Evolutionary conservation across 2,113 vertebrate genomes (phyloP).

Genomic region (Pionites leucogaster): DNA sequence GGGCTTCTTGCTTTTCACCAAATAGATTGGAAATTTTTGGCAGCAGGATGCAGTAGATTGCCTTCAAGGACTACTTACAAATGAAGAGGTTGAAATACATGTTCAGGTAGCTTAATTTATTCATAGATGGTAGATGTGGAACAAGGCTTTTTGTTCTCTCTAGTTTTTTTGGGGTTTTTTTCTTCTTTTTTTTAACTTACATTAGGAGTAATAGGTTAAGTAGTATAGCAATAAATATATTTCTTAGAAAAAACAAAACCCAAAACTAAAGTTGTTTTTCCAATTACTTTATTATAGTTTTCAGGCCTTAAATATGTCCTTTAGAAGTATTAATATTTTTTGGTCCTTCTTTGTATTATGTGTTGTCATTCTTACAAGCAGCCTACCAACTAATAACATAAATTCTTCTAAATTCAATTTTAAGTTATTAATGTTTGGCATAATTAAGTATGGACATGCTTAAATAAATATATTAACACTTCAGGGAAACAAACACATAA

Average conservation of each 20-base stretch:
- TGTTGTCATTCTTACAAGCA: neutral
- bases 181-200: neutral
- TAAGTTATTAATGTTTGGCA: neutral
- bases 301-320: neutral
- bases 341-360: neutral
- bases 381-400: neutral
- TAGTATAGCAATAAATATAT: neutral
- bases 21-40: constrained; percentile 85
- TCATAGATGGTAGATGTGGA: neutral
- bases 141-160: neutral
- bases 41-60: constrained; percentile 84
- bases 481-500: neutral
- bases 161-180: neutral
- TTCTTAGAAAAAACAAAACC: neutral
- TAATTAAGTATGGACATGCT: neutral
- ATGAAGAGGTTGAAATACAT: constrained; percentile 81
- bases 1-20: neutral
- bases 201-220: neutral
- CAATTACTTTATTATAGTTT: neutral
- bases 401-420: neutral
- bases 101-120: constrained; percentile 78
- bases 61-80: constrained; percentile 82
- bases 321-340: neutral
- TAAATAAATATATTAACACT: neutral
- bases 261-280: neutral